Percentiles rank a stretch among this genome's conserved stretches.
These are phyloP conservation scores for Halictus ligatus DNA, from an alignment of 2,888 invertebrate genomes.

Conservation along the genomic window DNA sequence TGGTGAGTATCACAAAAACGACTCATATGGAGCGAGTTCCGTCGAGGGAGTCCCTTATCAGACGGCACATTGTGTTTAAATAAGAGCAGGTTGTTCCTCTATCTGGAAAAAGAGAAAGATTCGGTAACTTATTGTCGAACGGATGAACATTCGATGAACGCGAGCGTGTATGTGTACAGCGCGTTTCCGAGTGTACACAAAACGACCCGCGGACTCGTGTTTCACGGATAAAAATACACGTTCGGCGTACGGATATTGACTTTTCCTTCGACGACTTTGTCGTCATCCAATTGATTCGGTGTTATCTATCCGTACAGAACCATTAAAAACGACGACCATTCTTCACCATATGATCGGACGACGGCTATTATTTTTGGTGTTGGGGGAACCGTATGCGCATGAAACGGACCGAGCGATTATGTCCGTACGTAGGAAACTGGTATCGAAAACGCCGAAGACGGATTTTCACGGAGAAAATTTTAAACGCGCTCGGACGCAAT, in stretches of 20 bases:
- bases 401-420: neutral
- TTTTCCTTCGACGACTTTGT: conserved; percentile 8
- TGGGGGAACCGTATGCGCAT: neutral
- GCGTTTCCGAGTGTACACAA: neutral
- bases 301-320: conserved; percentile 14
- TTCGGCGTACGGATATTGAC: conserved; percentile 18
- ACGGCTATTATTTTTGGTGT: neutral
- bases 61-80: conserved; percentile 37
- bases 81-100: conserved; percentile 37
- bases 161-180: neutral
- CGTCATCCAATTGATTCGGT: conserved; percentile 1
- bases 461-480: conserved; percentile 11
- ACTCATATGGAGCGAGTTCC: conserved; percentile 42
- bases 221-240: conserved; percentile 35
- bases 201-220: neutral
- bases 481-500: neutral
- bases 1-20: conserved; percentile 33
- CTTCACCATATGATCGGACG: conserved; percentile 25
- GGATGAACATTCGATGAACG: neutral
- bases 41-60: conserved; percentile 41
- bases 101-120: conserved; percentile 47
- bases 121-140: conserved; percentile 11
- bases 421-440: neutral
- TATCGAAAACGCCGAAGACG: neutral
- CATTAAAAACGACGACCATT: conserved; percentile 6